Conservation (phyloP, 2,888 invertebrate genomes). For the Cryptocheilus praepositus region DNA sequence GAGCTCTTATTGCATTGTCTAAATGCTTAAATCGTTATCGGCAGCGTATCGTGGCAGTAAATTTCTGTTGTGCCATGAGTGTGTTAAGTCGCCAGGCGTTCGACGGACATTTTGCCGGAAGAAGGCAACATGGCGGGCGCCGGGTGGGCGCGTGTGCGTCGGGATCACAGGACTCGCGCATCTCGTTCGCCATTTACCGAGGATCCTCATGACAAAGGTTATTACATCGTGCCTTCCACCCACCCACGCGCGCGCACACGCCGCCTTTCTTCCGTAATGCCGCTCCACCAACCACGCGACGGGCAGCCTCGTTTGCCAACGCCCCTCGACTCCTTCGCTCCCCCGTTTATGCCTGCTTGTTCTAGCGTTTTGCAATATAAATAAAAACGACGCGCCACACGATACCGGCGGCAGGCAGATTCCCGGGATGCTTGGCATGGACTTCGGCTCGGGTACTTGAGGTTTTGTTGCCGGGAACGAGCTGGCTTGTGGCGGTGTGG, state of each 20-base stretch:
- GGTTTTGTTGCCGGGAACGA: too few species aligned
- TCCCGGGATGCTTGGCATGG: not conserved
- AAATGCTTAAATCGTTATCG: too few species aligned
- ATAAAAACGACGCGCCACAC: not conserved
- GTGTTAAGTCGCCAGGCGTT: too few species aligned
- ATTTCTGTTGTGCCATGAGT: too few species aligned
- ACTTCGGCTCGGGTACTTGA: not conserved
- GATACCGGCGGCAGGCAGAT: too few species aligned
- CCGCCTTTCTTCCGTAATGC: constrained; percentile 35
- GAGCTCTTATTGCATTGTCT: too few species aligned
- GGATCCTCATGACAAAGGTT: constrained; percentile 8
- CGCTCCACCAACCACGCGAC: constrained; percentile 33
- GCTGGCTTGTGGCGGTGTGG: too few species aligned
- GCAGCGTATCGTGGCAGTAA: too few species aligned
- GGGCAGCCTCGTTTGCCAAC: constrained; percentile 27
- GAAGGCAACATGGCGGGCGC: not conserved
- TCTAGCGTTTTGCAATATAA: constrained; percentile 32
- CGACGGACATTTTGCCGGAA: constrained; percentile 4
- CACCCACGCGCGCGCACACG: constrained; percentile 11
- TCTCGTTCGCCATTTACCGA: constrained; percentile 5
- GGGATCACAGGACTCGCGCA: not conserved
- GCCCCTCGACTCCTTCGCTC: constrained; percentile 47
- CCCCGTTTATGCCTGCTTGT: constrained; percentile 23
- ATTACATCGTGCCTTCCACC: constrained; percentile 3
- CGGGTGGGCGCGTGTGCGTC: not conserved